A percentile compares a stretch with the other conserved stretches of the same genome.
phyloP scores from a whole-genome alignment of 2,797 vertebrate genomes.

The Saxicola maurus region DNA sequence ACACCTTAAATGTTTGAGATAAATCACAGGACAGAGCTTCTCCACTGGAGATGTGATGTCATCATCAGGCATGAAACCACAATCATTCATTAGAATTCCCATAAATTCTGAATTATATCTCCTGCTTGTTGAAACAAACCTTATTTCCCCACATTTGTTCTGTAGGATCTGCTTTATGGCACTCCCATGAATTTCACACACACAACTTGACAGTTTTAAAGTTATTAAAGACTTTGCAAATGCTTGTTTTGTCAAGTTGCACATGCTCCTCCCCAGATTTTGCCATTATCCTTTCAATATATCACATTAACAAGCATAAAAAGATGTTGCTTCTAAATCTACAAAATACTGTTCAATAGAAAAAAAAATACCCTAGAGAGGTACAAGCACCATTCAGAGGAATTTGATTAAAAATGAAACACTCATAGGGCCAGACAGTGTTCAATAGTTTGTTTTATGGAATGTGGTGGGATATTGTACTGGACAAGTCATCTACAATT shows the following conservation, averaged over 20 bases:
- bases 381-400: slow-evolving; percentile 16
- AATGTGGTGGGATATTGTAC: background rate
- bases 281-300: slow-evolving; percentile 28
- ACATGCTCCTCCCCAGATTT: background rate
- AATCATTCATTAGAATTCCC: background rate
- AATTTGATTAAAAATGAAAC: slow-evolving; percentile 57
- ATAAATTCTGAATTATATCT: background rate
- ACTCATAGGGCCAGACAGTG: background rate
- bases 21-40: background rate
- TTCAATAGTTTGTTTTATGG: slow-evolving; percentile 25
- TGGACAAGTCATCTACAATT: slow-evolving; percentile 30
- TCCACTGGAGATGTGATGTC: background rate
- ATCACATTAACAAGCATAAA: slow-evolving; percentile 33
- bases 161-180: background rate
- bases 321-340: background rate
- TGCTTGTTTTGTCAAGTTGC: background rate
- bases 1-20: background rate
- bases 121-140: background rate
- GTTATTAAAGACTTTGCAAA: slow-evolving; percentile 22
- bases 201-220: background rate
- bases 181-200: background rate
- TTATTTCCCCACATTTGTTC: background rate
- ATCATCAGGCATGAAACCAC: background rate
- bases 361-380: background rate
- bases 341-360: background rate